Evolutionary conservation across 2,113 vertebrate genomes (phyloP), one percentile per base, ranked within the genome.

Genomic region (Emydocephalus ijimae): DNA sequence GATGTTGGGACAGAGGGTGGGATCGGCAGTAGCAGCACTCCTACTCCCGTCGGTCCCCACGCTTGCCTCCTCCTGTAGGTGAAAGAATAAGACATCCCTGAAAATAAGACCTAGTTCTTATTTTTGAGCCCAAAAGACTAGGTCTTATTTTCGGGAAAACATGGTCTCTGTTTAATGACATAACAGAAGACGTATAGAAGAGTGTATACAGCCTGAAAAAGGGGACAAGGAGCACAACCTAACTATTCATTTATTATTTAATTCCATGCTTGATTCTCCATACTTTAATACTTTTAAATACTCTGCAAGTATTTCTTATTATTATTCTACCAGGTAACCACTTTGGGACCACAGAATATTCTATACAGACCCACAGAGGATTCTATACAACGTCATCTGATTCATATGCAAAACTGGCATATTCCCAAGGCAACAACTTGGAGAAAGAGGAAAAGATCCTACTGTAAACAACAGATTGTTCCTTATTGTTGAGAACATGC

Each of bases 381-480:
- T n/a, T n/a, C n/a, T n/a, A n/a, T n/a, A n/a, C n/a, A n/a, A 24
- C 6, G 34, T 86, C 18, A 91, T 90, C 90, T 87, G 61, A 52
- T 15, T 0, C 24, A 93, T 26, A 89, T 0, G 1, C 92, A 91
- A 24, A 26, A 90, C 92, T 92, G 88, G 88, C 7, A 55, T 14
- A 64, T 45, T 45, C 56, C 55, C 55, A 26, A 89, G 24, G 24
- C 74, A 86, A 54, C 45, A 54, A 14, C 24, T 43, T 55, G 86
- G 54, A 90, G 86, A 96, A 93, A 39, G 88, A 54, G 85, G 88
- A 88, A 89, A 39, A 95, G 96, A 94, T 92, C 34, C 91, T 52
- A 64, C 24, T 39, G 92, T 91, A 92, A 95, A 93, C 94, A 95
- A 89, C 96, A 97, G 96, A 93, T 96, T 95, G 95, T 92, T 92